Base-by-base conservation (phyloP, 2,888 invertebrate species). In the Metalampra italica region DNA sequence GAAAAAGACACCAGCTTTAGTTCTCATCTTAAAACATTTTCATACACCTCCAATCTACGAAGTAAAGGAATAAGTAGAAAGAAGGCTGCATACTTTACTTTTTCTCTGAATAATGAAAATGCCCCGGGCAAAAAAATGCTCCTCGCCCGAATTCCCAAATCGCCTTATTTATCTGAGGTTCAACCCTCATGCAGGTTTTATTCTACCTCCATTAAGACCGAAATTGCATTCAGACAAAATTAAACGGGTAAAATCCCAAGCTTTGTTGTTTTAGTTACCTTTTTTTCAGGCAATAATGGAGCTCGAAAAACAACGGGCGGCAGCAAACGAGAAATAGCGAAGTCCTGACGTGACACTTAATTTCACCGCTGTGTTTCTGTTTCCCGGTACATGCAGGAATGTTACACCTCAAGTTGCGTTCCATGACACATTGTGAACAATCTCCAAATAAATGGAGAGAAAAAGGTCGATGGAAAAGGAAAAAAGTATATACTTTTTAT, bases 261-360 rank as follows among this genome's bases (percentile, higher is more conserved):
- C 57, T 54, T 58, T 57, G 62, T 54, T 62, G 57, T 63, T 55
- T 47, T 50, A 56, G 61, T 60, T 60, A 54, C 2, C 61, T 71
- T 71, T 75, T 74, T 71, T 54, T 56, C 45, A 40, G 60, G 60
- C 68, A 71, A 73, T 71, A 75, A 68, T 67, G 70, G 64, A 62
- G 60, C 60, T 64, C 49, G 62, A 60, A 69, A 70, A 64, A 58
- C 64, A 56, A 52, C 55, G 50, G 55, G 64, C 62, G 59, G 64
- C 57, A 58, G 22, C 57, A 64, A 71, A 71, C 64, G 66, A 58
- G 59, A 56, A 60, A 60, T 57, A 60, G 64, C 55, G 56, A 62
- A 62, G 60, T 54, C 58, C 65, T 64, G 64, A 67, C 62, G 66
- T 69, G 71, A 71, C 70, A 74, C 65, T 75, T 77, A 73, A 78